Conservation (phyloP, 2,888 invertebrate genomes). For the Lasius fuliginosus region DNA sequence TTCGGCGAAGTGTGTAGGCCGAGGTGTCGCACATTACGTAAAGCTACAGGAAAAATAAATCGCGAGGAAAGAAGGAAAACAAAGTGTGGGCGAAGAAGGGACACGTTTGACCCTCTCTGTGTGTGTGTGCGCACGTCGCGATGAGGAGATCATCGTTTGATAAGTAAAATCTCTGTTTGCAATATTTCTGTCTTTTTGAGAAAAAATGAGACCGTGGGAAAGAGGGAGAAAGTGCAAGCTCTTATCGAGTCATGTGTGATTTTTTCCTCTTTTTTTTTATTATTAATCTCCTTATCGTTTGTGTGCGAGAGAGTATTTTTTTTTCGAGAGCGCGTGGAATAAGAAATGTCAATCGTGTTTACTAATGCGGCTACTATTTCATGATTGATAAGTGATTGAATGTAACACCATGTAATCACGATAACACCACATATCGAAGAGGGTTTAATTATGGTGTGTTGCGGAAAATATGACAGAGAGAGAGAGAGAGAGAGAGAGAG, state of each 20-base stretch:
- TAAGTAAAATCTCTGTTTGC: slow-evolving; percentile 76
- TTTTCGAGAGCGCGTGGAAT: neutral
- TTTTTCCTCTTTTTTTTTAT: neutral
- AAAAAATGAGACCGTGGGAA: slow-evolving; percentile 12
- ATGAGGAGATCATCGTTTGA: slow-evolving; percentile 82
- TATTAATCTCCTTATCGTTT: slow-evolving; percentile 3
- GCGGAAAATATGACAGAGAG: neutral
- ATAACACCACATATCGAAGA: neutral
- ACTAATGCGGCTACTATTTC: slow-evolving; percentile 17
- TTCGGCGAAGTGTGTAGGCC: slow-evolving; percentile 60
- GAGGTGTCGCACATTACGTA: slow-evolving; percentile 71
- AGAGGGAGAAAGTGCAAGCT: slow-evolving; percentile 3
- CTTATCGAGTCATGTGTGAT: neutral
- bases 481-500: neutral
- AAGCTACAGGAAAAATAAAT: slow-evolving; percentile 61
- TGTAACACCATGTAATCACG: neutral
- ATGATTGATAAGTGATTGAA: neutral
- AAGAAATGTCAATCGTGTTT: slow-evolving; percentile 5
- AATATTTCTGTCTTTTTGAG: slow-evolving; percentile 40
- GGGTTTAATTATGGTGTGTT: neutral
- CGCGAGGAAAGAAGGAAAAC: slow-evolving; percentile 47
- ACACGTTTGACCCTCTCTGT: slow-evolving; percentile 55
- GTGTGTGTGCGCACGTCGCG: slow-evolving; percentile 65
- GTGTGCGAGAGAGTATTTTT: neutral
- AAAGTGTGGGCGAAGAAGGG: slow-evolving; percentile 42